Conservation (phyloP, 2,113 vertebrate genomes). For the Pygoscelis antarcticus region DNA sequence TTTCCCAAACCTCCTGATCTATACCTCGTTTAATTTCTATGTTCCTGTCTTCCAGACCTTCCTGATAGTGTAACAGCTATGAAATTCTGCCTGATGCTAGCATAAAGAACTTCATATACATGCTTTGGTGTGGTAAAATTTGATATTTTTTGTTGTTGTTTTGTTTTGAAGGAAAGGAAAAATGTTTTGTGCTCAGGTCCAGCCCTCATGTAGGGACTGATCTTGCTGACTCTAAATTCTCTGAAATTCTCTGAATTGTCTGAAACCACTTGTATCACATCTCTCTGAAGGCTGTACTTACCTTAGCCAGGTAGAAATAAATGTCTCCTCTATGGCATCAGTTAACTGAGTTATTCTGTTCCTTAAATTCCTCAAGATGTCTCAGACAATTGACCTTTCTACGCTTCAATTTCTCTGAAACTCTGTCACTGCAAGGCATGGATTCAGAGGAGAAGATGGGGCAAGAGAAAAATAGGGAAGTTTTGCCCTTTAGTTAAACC, state of each 20-base stretch:
- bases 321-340: background rate
- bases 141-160: background rate
- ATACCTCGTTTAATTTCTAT: background rate
- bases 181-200: background rate
- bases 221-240: background rate
- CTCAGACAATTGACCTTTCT: background rate
- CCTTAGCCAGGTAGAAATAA: background rate
- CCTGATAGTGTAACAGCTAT: background rate
- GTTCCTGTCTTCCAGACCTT: background rate
- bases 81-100: background rate
- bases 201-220: background rate
- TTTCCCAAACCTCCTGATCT: background rate
- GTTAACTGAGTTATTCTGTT: background rate
- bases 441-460: background rate
- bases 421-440: background rate
- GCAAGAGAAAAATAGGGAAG: background rate
- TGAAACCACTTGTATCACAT: background rate
- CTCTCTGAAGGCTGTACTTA: background rate
- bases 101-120: background rate
- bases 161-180: background rate
- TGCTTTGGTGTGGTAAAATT: background rate
- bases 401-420: background rate
- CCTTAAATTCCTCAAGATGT: background rate
- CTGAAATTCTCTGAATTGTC: background rate
- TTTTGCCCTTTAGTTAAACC: background rate